A percentile compares a stretch with the other conserved stretches of the same genome.
phyloP scores from a whole-genome alignment of 1,140 invertebrate species.

The Procambarus virginalis region DNA sequence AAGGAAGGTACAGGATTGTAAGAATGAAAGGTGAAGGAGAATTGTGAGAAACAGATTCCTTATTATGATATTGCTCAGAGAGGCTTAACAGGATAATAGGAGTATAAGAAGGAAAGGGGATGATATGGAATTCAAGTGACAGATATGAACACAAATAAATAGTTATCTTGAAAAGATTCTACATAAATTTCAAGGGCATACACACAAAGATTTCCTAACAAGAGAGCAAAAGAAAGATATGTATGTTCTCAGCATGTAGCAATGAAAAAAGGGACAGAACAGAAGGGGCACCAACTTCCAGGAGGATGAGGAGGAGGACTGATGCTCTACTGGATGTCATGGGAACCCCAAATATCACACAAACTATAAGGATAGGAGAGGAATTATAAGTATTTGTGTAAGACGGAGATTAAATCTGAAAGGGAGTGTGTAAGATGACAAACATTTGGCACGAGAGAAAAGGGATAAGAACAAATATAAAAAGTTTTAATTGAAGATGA shows the following conservation, averaged over 20 bases:
- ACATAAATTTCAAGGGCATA: background rate
- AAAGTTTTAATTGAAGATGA: background rate
- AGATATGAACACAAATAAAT: background rate
- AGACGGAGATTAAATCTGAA: background rate
- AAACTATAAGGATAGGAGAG: background rate
- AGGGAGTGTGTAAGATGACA: background rate
- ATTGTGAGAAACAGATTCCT: background rate
- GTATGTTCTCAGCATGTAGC: background rate
- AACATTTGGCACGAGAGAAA: background rate
- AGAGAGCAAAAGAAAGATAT: background rate
- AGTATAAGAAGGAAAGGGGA: background rate
- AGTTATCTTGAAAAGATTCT: background rate
- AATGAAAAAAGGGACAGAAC: background rate
- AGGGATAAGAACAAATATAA: background rate
- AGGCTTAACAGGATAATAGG: background rate
- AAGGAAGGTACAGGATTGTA: constrained; percentile 30
- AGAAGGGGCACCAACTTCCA: background rate
- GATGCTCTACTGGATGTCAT: background rate
- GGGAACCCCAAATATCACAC: background rate
- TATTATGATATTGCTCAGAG: background rate
- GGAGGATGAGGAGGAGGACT: background rate
- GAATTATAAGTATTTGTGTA: background rate
- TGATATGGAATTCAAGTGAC: background rate
- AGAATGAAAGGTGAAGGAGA: constrained; percentile 8
- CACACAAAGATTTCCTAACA: background rate